Evolutionary conservation across 2,888 invertebrate genomes (phyloP), one percentile per base, ranked within the genome.

Genomic region (Eupithecia centaureata): DNA sequence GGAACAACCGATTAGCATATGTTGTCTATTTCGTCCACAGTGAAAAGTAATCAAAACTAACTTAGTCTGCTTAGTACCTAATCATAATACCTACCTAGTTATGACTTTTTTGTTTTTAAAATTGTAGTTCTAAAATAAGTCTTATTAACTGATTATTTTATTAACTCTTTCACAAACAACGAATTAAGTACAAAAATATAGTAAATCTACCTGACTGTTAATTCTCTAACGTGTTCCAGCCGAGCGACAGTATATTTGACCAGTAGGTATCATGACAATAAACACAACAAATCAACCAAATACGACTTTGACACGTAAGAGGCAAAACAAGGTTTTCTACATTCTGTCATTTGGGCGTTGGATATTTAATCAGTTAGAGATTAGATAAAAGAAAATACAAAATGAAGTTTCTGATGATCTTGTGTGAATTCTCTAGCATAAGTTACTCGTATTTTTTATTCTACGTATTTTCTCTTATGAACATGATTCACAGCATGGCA

Each of bases 401-500:
- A 8, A 3, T 38, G 10, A 22, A 18, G n/a, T n/a, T n/a, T n/a
- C n/a, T n/a, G n/a, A n/a, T n/a, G n/a, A n/a, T n/a, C n/a, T n/a
- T n/a, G n/a, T n/a, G n/a, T n/a, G n/a, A n/a, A n/a, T n/a, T n/a
- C n/a, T n/a, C n/a, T n/a, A n/a, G n/a, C n/a, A n/a, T n/a, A n/a
- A n/a, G n/a, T n/a, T n/a, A n/a, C n/a, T n/a, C n/a, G n/a, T n/a
- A n/a, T n/a, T n/a, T n/a, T n/a, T n/a, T n/a, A n/a, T 47, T 47
- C 12, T 4, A 32, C 12, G 32, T 30, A 56, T n/a, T 30, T 56
- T 32, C 32, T n/a, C 56, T 18, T 18, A 52, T 15, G 28, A 32
- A 56, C 30, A 30, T 7, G n/a, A 57, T 33, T 33, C 4, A 57
- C 18, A 57, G 22, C 57, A 30, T 57, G 57, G 57, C 32, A 57